phyloP scores from a whole-genome alignment of 2,113 vertebrate genomes.

The Engraulis encrasicolus region DNA sequence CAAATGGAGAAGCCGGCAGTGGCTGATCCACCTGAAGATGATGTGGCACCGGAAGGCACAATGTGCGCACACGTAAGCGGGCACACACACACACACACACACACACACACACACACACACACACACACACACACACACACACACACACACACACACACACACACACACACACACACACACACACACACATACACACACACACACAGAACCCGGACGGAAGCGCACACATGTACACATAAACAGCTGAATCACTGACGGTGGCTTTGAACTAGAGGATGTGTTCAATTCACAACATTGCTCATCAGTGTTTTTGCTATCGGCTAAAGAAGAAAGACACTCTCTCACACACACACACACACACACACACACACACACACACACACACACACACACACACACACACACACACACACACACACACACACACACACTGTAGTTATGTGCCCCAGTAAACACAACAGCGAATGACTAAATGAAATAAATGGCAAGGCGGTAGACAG shows the following conservation, averaged over 20 bases:
- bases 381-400: neutral
- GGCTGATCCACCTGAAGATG: neutral
- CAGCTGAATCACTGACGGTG: slow-evolving; percentile 35
- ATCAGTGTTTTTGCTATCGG: neutral
- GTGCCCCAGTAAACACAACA: too few species aligned
- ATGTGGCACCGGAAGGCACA: neutral
- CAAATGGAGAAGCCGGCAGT: neutral
- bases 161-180: slow-evolving; percentile 6
- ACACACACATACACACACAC: neutral
- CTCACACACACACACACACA: neutral
- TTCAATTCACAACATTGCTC: neutral
- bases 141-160: neutral
- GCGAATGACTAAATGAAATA: too few species aligned
- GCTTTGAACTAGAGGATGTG: slow-evolving; percentile 24
- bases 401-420: neutral
- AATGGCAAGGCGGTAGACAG: neutral
- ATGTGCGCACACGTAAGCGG: too few species aligned
- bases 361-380: neutral
- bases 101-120: slow-evolving; percentile 1
- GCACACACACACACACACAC: neutral
- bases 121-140: too few species aligned
- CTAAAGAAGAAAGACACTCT: neutral
- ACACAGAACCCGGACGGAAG: neutral
- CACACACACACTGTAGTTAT: neutral
- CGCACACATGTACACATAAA: slow-evolving; percentile 1